Evolutionary conservation across 2,113 vertebrate genomes (phyloP), one percentile per base, ranked within the genome.

Genomic region (Nestor notabilis): DNA sequence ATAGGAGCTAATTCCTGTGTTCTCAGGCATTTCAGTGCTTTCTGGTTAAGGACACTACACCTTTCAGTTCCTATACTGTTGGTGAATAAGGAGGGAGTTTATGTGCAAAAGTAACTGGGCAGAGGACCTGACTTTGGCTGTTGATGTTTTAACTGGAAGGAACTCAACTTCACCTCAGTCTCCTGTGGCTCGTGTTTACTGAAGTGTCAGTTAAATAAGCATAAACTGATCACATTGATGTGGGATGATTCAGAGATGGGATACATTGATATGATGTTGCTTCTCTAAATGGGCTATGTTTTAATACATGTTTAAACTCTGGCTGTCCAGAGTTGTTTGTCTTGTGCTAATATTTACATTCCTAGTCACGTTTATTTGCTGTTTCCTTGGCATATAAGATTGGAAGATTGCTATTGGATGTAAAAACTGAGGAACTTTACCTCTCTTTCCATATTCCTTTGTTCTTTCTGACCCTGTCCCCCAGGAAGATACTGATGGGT

Each of bases 261-360:
- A 52, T 69, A 37, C 56, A 17, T 43, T 74, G 55, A 55, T 56
- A 87, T 18, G 10, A 2, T 76, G 53, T 61, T 89, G 85, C 49
- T 79, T 93, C 84, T 95, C 63, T 56, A 65, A 78, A 83, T 65
- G 41, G 27, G 70, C 72, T 82, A 1, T 50, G 68, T 76, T 94
- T 96, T 93, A 88, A 90, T 58, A 72, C 19, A 17, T 1, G 1
- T 74, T 95, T 86, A 77, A 89, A 84, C 83, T 95, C 95, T 97
- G 95, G 21, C 71, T 80, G 43, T 87, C 52, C 52, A 58, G 86
- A 94, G 89, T 52, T 81, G n/a, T 87, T 93, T 96, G 66, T 91
- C 79, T 56, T 83, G 12, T 95, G 89, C 37, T 93, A 50, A 47
- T 83, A 76, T 68, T 78, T 93, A 65, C 72, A 44, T 63, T 97